phyloP scores from a whole-genome alignment of 1,140 invertebrate species.

The Matsumurasca onukii region DNA sequence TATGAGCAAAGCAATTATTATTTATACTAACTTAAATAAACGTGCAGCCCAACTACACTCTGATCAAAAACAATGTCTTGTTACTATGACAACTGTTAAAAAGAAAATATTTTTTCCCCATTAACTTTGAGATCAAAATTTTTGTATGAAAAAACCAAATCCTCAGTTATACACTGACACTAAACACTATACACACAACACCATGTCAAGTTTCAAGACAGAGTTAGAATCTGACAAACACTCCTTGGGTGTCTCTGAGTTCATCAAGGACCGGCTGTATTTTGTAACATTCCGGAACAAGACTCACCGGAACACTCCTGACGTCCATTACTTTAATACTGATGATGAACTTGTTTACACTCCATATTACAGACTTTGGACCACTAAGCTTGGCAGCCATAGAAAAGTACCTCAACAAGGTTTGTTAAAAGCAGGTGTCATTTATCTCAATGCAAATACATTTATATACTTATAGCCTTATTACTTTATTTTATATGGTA shows the following conservation, averaged over 20 bases:
- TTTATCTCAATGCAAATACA: too few species aligned
- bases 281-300: constrained; percentile 82
- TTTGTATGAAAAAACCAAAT: too few species aligned
- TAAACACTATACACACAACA: neutral
- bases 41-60: too few species aligned
- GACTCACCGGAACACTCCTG: constrained; percentile 75
- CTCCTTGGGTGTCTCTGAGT: constrained; percentile 9
- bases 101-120: too few species aligned
- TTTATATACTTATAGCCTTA: too few species aligned
- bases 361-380: constrained; percentile 97
- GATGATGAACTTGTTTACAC: constrained; percentile 93
- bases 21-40: too few species aligned
- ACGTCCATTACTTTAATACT: constrained; percentile 89
- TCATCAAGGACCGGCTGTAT: constrained; percentile 79
- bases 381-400: constrained; percentile 94
- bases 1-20: too few species aligned
- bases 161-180: neutral
- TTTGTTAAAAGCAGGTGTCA: too few species aligned
- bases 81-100: too few species aligned
- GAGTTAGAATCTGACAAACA: constrained; percentile 24
- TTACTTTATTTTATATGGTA: too few species aligned
- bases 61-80: too few species aligned
- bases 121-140: too few species aligned
- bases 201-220: neutral
- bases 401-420: constrained; percentile 62